Evolutionary conservation across 2,797 vertebrate genomes (phyloP).

Genomic region (Syndactyla subalaris): DNA sequence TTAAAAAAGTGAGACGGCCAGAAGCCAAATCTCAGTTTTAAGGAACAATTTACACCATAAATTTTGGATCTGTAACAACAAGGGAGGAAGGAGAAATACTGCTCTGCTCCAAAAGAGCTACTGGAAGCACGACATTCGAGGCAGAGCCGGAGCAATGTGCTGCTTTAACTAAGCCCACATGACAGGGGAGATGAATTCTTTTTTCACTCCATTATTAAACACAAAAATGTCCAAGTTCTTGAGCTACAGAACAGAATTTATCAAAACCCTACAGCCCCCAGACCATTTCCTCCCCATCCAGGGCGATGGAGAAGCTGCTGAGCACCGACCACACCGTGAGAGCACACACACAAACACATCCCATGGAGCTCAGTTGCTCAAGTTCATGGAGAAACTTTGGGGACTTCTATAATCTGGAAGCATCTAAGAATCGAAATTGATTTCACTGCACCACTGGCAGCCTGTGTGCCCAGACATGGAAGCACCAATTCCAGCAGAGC

Average conservation of each 20-base stretch:
- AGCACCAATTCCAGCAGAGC: neutral
- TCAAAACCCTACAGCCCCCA: neutral
- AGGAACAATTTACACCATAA: neutral
- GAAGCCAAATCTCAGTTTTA: neutral
- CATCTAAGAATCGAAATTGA: neutral
- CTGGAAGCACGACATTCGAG: neutral
- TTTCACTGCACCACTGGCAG: neutral
- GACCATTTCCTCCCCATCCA: neutral
- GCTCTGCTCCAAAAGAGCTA: neutral
- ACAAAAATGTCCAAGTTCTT: neutral
- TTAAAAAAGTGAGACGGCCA: neutral
- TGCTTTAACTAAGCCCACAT: neutral
- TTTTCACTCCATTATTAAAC: neutral
- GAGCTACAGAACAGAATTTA: accelerated
- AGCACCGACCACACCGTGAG: neutral
- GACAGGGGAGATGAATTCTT: neutral
- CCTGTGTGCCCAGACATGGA: neutral
- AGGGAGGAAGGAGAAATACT: neutral
- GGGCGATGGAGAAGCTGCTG: neutral
- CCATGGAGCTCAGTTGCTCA: neutral
- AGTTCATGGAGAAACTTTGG: neutral
- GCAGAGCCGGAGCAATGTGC: neutral
- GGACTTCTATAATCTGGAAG: neutral
- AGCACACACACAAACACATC: neutral
- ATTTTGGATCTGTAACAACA: neutral